Percentiles rank a stretch among this genome's conserved stretches.
Evolutionary conservation across 2,888 invertebrate species (phyloP).

Genomic region (Brenthis ino): DNA sequence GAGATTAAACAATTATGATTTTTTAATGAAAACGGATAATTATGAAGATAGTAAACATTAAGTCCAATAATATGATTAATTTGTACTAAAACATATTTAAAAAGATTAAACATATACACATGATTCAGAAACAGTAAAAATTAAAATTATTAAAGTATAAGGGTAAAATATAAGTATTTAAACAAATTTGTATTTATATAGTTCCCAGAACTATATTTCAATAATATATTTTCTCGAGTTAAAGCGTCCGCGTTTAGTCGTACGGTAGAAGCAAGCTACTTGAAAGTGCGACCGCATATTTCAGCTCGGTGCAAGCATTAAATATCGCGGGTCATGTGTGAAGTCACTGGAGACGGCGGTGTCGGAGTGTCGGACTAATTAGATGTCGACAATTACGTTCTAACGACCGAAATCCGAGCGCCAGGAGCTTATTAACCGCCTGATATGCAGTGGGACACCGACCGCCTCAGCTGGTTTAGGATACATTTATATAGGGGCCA

Average conservation of each 20-base stretch:
- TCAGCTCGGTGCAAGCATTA: slow-evolving; percentile 41
- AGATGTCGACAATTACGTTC: slow-evolving; percentile 75
- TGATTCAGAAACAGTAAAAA: too few species aligned
- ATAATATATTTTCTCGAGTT: background rate
- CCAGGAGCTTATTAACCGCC: slow-evolving; percentile 68
- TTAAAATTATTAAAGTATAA: too few species aligned
- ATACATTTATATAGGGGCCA: slow-evolving; percentile 20
- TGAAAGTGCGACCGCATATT: slow-evolving; percentile 32
- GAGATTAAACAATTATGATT: too few species aligned
- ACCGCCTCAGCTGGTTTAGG: slow-evolving; percentile 42
- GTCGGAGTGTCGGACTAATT: slow-evolving; percentile 66
- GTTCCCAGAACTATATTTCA: background rate
- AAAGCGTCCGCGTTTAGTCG: slow-evolving; percentile 5
- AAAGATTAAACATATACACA: too few species aligned
- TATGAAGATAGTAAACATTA: too few species aligned
- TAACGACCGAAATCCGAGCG: slow-evolving; percentile 76
- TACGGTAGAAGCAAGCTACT: background rate
- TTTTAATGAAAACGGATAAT: too few species aligned
- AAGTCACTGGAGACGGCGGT: slow-evolving; percentile 64
- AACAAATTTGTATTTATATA: background rate
- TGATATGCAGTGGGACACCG: slow-evolving; percentile 48
- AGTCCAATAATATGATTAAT: too few species aligned
- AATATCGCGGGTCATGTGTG: slow-evolving; percentile 71
- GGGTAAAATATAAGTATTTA: background rate
- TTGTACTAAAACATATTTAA: too few species aligned